Evolutionary conservation across 2,113 vertebrate species (phyloP), one percentile per base, ranked within the genome.

Genomic region (Todiramphus chloris): DNA sequence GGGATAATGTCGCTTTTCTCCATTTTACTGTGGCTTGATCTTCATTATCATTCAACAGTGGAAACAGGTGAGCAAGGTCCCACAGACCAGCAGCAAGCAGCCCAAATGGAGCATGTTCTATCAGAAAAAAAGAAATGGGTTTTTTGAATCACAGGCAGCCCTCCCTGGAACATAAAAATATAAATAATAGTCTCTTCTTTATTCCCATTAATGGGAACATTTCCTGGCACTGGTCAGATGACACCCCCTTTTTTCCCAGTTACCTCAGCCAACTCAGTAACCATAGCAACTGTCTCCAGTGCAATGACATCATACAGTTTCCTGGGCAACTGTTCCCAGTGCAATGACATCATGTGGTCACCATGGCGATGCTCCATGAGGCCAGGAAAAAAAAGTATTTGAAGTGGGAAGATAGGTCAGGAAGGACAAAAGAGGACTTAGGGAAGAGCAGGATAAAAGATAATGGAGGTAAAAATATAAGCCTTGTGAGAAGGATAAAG

Each of bases 231-330:
- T 21, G 16, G 5, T 81, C 76, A 82, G 69, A 90, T 70, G 93
- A 90, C 90, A 94, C 74, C 24, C 59, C 30, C 75, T 86, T 90
- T 69, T 80, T 91, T 78, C 91, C 90, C 76, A 78, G 73, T 83
- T 87, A 43, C 72, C 33, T 94, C 88, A 94, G 94, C 77, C 92
- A 92, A 62, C 59, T 94, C 82, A 68, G 91, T 91, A 95, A 91
- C 97, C 91, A 69, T 60, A 56, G 92, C 82, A 96, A 97, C 93
- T 53, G 80, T 86, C 87, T 94, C 88, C 83, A 60, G 93, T 92
- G 87, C 77, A 96, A 58, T 97, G 96, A 98, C 96, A 96, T 98
- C 97, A 98, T 16, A n/a, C 1, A 3, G 89, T 98, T 84, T 93
- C 97, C 97, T 46, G 58, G 95, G 95, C 77, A 93, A 97, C 97